Conservation (phyloP, 1,140 invertebrate genomes). For the Sipha flava region DNA sequence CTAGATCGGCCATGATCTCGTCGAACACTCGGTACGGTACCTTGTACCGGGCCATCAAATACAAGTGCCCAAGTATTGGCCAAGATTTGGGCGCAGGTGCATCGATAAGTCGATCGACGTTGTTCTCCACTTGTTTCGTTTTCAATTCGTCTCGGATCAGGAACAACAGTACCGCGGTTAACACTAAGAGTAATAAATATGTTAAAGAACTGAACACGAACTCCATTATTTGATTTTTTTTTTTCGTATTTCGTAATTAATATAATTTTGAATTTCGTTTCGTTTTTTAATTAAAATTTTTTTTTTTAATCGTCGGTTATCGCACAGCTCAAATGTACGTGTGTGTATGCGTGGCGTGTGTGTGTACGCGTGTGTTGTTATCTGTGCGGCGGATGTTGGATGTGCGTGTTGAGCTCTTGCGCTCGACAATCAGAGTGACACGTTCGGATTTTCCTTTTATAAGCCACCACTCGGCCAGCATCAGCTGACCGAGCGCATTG, state of each 20-base stretch:
- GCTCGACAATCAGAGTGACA: slow-evolving; percentile 13
- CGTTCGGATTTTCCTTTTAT: slow-evolving; percentile 2
- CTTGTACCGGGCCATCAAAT: slow-evolving; percentile 51
- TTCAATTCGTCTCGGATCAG: slow-evolving; percentile 4
- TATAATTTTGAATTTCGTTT: not conserved
- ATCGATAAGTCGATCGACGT: slow-evolving; percentile 36
- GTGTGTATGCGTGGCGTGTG: not conserved
- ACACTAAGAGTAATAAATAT: slow-evolving; percentile 1
- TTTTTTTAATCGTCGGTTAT: not conserved
- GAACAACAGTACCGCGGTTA: not conserved
- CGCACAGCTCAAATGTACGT: not conserved
- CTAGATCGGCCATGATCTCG: slow-evolving; percentile 48
- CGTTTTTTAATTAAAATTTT: not conserved
- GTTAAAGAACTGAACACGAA: slow-evolving; percentile 19
- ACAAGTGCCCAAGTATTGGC: slow-evolving; percentile 54
- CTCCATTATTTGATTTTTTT: not conserved
- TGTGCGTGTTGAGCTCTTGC: slow-evolving; percentile 15
- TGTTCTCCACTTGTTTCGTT: not conserved
- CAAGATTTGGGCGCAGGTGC: slow-evolving; percentile 51
- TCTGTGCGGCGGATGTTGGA: not conserved
- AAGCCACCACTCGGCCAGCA: not conserved
- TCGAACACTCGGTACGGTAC: slow-evolving; percentile 58
- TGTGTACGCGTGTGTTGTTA: not conserved
- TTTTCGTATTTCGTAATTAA: not conserved
- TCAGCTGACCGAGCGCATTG: slow-evolving; percentile 1